These are phyloP conservation scores for Sycophaga agraensis DNA, from an alignment of 1,140 invertebrate species.

Conservation along the genomic window DNA sequence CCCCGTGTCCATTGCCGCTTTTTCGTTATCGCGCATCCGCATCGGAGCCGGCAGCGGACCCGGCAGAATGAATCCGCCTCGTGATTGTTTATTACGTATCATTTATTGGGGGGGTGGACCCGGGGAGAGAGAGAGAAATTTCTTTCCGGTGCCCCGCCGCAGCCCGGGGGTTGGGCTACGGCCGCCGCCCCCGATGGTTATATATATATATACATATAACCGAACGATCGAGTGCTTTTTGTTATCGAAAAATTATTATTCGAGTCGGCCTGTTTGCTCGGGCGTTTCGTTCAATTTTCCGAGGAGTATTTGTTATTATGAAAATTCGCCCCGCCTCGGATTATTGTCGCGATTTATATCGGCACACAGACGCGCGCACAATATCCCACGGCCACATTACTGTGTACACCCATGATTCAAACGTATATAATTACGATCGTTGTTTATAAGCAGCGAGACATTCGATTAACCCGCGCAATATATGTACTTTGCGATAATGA, in stretches of 20 bases:
- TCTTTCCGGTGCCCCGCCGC: neutral
- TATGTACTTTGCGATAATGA: neutral
- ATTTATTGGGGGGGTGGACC: neutral
- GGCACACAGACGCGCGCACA: neutral
- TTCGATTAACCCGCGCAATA: conserved; percentile 14
- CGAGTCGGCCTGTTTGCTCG: neutral
- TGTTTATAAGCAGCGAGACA: conserved; percentile 12
- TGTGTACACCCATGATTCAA: neutral
- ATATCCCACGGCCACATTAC: too few species aligned
- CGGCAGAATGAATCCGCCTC: conserved; percentile 28
- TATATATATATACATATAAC: too few species aligned
- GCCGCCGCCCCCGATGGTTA: too few species aligned
- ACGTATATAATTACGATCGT: conserved; percentile 6
- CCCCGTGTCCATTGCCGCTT: conserved; percentile 8
- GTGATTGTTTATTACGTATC: conserved; percentile 17
- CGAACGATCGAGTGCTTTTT: neutral
- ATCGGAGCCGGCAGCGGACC: conserved; percentile 19
- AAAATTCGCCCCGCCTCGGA: neutral
- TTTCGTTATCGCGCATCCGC: conserved; percentile 7
- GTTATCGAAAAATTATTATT: conserved; percentile 19
- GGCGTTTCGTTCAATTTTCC: conserved; percentile 5
- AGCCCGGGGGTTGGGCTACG: too few species aligned
- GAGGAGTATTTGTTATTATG: neutral
- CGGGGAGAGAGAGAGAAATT: neutral
- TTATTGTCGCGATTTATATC: neutral